These are phyloP conservation scores for Yoshiicerus persimilis DNA, from an alignment of 1,140 invertebrate genomes.

Conservation along the genomic window DNA sequence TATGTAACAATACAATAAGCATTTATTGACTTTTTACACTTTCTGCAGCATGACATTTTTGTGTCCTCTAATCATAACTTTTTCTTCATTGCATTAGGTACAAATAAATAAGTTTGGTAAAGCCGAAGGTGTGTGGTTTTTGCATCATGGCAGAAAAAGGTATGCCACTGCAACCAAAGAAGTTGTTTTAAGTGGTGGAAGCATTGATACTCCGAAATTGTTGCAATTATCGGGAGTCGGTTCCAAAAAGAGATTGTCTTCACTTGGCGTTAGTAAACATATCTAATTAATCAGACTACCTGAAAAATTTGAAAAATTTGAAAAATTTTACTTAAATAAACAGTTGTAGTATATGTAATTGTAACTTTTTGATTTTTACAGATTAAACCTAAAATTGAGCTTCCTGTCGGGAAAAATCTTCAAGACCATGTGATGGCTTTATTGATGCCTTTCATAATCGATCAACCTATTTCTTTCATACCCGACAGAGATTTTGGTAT, in stretches of 20 bases:
- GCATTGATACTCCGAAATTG: conserved; percentile 48
- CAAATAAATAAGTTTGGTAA: conserved; percentile 33
- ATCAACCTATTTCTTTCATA: conserved; percentile 23
- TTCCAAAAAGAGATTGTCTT: conserved; percentile 32
- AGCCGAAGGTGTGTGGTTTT: conserved; percentile 66
- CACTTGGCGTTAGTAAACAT: not conserved
- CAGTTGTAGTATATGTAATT: not conserved
- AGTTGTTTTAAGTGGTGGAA: conserved; percentile 50
- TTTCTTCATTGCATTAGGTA: not conserved
- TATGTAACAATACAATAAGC: no score
- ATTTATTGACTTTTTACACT: no score
- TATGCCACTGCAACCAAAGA: conserved; percentile 67
- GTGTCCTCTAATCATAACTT: not conserved
- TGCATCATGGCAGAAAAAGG: conserved; percentile 58
- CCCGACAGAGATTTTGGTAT: conserved; percentile 1
- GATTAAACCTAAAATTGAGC: conserved; percentile 38
- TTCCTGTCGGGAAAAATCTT: conserved; percentile 49
- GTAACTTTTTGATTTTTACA: not conserved
- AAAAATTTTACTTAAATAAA: not conserved
- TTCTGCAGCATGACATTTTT: not conserved
- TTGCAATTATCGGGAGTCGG: conserved; percentile 56
- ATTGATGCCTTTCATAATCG: conserved; percentile 25
- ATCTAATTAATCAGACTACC: not conserved
- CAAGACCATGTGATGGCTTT: conserved; percentile 53
- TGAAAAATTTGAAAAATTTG: not conserved